These are phyloP conservation scores for Mormyrops attenuatus DNA, from an alignment of 2,797 vertebrate genomes.

Conservation along the genomic window DNA sequence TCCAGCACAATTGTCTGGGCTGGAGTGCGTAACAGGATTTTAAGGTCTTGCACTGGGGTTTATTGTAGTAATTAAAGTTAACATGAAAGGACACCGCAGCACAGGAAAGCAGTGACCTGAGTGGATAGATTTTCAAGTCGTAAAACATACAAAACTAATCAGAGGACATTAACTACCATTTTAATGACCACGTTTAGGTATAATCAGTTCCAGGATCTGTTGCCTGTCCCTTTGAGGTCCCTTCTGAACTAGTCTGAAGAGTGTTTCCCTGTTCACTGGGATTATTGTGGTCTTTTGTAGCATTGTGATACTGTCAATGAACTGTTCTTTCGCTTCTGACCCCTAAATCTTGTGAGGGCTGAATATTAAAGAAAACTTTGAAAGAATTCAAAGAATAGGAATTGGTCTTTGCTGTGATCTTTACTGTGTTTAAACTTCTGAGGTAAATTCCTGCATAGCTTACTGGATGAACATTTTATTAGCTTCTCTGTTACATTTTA, in stretches of 20 bases:
- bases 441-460: background rate
- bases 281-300: background rate
- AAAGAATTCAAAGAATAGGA: background rate
- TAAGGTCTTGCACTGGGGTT: background rate
- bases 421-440: background rate
- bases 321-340: background rate
- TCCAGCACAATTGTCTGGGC: background rate
- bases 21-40: background rate
- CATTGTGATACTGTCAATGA: background rate
- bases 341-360: background rate
- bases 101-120: background rate
- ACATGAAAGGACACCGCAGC: background rate
- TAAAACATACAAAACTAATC: constrained; percentile 4
- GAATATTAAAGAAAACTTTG: background rate
- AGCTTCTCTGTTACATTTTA: background rate
- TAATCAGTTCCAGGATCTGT: background rate
- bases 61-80: background rate
- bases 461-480: background rate
- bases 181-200: background rate
- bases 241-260: background rate
- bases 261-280: background rate
- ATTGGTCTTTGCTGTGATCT: background rate
- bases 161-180: background rate
- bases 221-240: background rate
- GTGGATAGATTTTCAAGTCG: background rate